These are phyloP conservation scores for Mactromeris polynyma DNA, from an alignment of 2,888 invertebrate species.

Conservation along the genomic window DNA sequence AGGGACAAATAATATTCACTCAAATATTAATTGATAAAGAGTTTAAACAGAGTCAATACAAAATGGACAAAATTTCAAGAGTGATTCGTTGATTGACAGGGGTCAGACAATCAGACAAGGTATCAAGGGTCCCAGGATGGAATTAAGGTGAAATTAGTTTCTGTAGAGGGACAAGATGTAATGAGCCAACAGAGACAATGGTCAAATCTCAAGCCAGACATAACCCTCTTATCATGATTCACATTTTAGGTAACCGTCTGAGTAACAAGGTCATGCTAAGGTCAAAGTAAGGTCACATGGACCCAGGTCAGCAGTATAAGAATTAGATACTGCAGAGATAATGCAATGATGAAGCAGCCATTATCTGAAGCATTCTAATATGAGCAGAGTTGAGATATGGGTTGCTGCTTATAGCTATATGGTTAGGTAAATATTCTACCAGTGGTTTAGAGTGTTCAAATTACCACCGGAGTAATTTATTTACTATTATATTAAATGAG, in stretches of 20 bases:
- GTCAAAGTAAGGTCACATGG: not conserved
- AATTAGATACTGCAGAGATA: not conserved
- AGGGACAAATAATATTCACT: too few species aligned
- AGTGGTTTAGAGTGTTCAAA: not conserved
- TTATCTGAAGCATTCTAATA: not conserved
- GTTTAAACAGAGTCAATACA: too few species aligned
- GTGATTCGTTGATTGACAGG: not conserved
- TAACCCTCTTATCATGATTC: not conserved
- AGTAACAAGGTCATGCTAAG: not conserved
- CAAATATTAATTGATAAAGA: too few species aligned
- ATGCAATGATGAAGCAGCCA: not conserved
- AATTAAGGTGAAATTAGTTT: not conserved
- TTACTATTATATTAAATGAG: not conserved
- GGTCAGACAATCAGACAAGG: constrained; percentile 6
- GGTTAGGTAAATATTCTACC: not conserved
- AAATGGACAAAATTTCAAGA: too few species aligned
- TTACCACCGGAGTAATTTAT: not conserved
- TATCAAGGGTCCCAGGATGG: not conserved
- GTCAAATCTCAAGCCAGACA: constrained; percentile 9
- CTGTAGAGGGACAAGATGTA: not conserved
- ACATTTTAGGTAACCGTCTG: not conserved
- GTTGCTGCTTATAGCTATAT: not conserved
- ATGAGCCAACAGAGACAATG: not conserved
- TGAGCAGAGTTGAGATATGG: not conserved
- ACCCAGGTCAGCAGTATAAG: not conserved